Conservation (phyloP, 2,113 vertebrate genomes). For the Oenanthe oenanthe region DNA sequence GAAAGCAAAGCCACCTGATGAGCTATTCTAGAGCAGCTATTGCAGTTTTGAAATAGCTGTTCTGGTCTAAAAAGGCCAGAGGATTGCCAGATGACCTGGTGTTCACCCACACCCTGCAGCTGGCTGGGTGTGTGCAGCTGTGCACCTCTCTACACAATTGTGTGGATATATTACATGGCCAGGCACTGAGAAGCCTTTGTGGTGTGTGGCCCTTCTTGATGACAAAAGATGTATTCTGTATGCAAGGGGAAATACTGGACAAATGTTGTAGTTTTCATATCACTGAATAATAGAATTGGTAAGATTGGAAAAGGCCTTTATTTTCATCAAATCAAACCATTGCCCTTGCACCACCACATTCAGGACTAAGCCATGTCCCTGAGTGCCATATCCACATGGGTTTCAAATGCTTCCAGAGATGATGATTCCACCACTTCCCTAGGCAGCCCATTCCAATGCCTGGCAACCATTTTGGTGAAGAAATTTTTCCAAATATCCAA, state of each 20-base stretch:
- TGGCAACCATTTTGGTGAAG: not conserved
- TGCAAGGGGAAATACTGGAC: not conserved
- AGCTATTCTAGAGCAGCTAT: not conserved
- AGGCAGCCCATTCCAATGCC: not conserved
- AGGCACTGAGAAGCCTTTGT: not conserved
- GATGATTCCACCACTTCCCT: not conserved
- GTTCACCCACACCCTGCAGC: not conserved
- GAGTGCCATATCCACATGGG: not conserved
- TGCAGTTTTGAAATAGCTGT: not conserved
- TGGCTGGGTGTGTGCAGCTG: not conserved
- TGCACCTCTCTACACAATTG: not conserved
- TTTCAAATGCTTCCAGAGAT: not conserved
- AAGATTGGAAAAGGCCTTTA: not conserved
- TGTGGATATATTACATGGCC: not conserved
- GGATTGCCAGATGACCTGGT: not conserved
- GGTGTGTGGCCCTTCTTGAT: not conserved
- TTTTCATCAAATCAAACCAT: not conserved
- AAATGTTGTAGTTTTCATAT: not conserved
- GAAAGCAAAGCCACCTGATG: not conserved
- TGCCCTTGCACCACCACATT: not conserved
- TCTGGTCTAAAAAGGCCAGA: not conserved
- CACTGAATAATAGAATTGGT: not conserved
- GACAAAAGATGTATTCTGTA: not conserved
- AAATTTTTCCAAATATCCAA: not conserved
- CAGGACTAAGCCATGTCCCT: not conserved